phyloP scores from a whole-genome alignment of 2,797 vertebrate species.

The Huso huso region DNA sequence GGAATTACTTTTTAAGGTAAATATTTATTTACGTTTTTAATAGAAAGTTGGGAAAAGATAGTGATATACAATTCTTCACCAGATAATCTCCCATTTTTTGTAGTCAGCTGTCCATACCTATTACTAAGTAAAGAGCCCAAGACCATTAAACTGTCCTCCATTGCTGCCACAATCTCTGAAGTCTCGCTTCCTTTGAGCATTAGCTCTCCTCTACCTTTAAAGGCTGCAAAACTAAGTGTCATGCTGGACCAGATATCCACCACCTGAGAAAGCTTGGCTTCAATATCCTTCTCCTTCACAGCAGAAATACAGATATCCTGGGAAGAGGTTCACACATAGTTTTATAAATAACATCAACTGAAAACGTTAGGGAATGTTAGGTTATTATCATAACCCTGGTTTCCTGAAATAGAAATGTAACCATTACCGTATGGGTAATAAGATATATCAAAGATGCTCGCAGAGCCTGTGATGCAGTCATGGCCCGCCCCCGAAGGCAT shows the following conservation, averaged over 20 bases:
- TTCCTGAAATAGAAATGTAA: too few species aligned
- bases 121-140: slow-evolving; percentile 58
- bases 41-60: background rate
- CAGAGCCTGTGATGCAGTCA: too few species aligned
- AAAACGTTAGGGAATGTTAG: too few species aligned
- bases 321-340: background rate
- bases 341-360: background rate
- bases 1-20: too few species aligned
- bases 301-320: slow-evolving; percentile 66
- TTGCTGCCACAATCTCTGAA: slow-evolving; percentile 49
- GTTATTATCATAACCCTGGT: too few species aligned
- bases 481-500: too few species aligned
- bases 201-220: slow-evolving; percentile 58
- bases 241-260: slow-evolving; percentile 53
- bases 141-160: slow-evolving; percentile 66
- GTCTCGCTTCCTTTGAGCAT: slow-evolving; percentile 55
- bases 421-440: too few species aligned
- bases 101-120: slow-evolving; percentile 38
- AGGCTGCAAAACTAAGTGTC: slow-evolving; percentile 46
- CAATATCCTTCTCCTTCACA: slow-evolving; percentile 64
- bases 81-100: too few species aligned
- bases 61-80: too few species aligned
- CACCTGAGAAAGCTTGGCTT: slow-evolving; percentile 53
- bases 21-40: too few species aligned
- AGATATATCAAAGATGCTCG: too few species aligned